A percentile compares a stretch with the other conserved stretches of the same genome.
These are phyloP conservation scores for Dimorphilus gyrociliatus DNA, from an alignment of 2,888 invertebrate species.

Conservation along the genomic window DNA sequence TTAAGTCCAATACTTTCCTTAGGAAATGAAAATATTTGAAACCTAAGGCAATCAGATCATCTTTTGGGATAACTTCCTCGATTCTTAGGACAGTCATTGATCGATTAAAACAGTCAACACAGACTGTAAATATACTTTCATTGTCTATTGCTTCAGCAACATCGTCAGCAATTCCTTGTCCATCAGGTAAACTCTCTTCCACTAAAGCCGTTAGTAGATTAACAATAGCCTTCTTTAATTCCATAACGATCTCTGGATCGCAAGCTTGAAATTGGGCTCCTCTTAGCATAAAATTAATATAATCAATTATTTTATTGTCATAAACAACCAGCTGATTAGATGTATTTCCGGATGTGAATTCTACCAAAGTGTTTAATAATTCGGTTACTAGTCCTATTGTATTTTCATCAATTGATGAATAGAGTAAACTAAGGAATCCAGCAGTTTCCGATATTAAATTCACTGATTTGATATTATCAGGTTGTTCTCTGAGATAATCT, in stretches of 20 bases:
- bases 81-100: too few relatives aligned
- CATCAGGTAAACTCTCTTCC: slow-evolving; percentile 31
- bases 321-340: slow-evolving; percentile 31
- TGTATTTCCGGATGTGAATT: slow-evolving; percentile 29
- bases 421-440: slow-evolving; percentile 28
- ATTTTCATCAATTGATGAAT: slow-evolving; percentile 23
- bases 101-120: slow-evolving; percentile 19
- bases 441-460: slow-evolving; percentile 32
- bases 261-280: slow-evolving; percentile 24
- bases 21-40: too few relatives aligned
- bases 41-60: too few relatives aligned
- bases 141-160: slow-evolving; percentile 29
- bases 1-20: too few relatives aligned
- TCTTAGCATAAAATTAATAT: slow-evolving; percentile 34
- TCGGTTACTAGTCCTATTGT: slow-evolving; percentile 26
- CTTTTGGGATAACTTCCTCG: too few relatives aligned
- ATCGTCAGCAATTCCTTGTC: too few relatives aligned
- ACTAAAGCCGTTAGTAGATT: slow-evolving; percentile 23
- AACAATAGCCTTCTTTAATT: slow-evolving; percentile 23
- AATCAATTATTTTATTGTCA: slow-evolving; percentile 36
- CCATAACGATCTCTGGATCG: slow-evolving; percentile 18
- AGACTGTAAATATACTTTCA: slow-evolving; percentile 18
- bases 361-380: slow-evolving; percentile 30
- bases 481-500: slow-evolving; percentile 34
- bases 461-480: slow-evolving; percentile 36